Evolutionary conservation across 2,113 vertebrate genomes (phyloP).

Genomic region (Erythrocebus patas): DNA sequence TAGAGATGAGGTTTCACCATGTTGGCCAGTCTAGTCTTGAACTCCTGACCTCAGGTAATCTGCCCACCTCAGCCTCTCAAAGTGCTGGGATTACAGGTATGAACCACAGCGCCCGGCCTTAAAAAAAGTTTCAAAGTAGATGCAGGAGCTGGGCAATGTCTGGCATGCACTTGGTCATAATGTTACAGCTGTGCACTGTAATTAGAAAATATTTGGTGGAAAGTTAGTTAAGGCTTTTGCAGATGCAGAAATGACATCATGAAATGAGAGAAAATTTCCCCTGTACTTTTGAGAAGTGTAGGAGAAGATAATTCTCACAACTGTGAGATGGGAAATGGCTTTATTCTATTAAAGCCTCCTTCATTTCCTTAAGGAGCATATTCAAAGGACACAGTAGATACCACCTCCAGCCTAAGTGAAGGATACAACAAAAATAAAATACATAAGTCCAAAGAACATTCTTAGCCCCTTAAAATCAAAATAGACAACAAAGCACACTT

Average conservation of each 20-base stretch:
- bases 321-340: background rate
- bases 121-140: background rate
- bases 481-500: background rate
- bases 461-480: background rate
- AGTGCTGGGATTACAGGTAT: no score
- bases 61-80: no score
- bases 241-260: slow-evolving; percentile 39
- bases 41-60: no score
- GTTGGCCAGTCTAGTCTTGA: no score
- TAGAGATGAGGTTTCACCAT: no score
- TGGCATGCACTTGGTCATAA: slow-evolving; percentile 20
- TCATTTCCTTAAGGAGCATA: background rate
- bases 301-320: background rate
- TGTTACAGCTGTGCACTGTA: slow-evolving; percentile 62
- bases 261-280: slow-evolving; percentile 46
- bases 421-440: background rate
- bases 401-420: background rate
- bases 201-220: slow-evolving; percentile 69
- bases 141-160: background rate
- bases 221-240: slow-evolving; percentile 57
- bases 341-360: background rate
- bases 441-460: background rate
- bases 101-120: no score
- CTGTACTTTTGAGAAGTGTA: background rate
- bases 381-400: background rate